These are phyloP conservation scores for Phyllostomus discolor DNA, from an alignment of 2,113 vertebrate genomes.

Conservation along the genomic window DNA sequence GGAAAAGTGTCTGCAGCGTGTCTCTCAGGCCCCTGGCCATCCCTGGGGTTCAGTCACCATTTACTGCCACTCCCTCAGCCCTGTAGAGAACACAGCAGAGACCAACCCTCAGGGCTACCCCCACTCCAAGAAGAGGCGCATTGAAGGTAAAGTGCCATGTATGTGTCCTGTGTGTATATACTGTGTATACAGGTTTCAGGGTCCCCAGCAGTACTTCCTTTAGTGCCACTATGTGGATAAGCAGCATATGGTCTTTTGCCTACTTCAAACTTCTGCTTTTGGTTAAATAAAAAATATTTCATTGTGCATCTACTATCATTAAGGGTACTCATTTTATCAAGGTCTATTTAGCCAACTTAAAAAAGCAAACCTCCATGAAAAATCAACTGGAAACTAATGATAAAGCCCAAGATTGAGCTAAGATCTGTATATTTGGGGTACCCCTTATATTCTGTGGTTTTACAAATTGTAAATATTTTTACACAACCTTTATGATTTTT, in stretches of 20 bases:
- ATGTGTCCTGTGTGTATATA: not conserved
- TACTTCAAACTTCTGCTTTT: not conserved
- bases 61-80: conserved; percentile 81
- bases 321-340: not conserved
- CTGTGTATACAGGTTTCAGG: not conserved
- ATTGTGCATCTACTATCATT: not conserved
- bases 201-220: not conserved
- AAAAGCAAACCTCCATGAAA: conserved; percentile 30
- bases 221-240: not conserved
- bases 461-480: not conserved
- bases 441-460: not conserved
- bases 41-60: conserved; percentile 77
- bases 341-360: conserved; percentile 2
- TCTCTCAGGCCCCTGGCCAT: not conserved
- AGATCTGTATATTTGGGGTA: not conserved
- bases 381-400: not conserved
- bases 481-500: not conserved
- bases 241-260: not conserved
- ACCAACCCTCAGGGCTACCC: not conserved
- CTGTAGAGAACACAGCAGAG: not conserved
- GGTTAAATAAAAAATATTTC: not conserved
- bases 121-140: conserved; percentile 59
- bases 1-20: conserved; percentile 73
- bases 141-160: conserved; percentile 48
- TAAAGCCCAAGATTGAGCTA: not conserved